Base-by-base conservation (phyloP, 2,797 vertebrate species). In the Tapirus indicus region DNA sequence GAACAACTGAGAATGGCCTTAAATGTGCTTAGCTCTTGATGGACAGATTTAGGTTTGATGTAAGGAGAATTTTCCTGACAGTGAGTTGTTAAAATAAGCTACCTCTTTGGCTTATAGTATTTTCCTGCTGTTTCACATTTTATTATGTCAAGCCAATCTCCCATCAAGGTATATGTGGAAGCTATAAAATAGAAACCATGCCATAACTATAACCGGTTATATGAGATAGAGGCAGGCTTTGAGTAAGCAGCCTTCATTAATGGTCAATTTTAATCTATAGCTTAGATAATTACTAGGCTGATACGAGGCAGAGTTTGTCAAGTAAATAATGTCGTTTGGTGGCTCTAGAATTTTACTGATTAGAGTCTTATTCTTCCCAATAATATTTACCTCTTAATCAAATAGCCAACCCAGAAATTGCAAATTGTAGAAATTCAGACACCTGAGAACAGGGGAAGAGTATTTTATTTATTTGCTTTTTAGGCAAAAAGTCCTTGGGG, bases 41-140 rank as follows among this genome's bases (percentile, higher is more conserved):
- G 23, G 38, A 97, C 49, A 94, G 52, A 41, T 94, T 97, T 96
- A 88, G 27, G 35, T 93, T 88, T 96, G 87, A 97, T 69, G 41
- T 89, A 77, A 88, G 60, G 47, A 94, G 95, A 96, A 84, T 82
- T 90, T 95, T 94, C 62, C 87, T 79, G 91, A 95, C 25, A 96
- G 71, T 79, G 47, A 41, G 52, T 84, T 96, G 88, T 96, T 97
- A 94, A 97, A 97, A 72, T 88, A 96, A 74, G 56, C 68, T 95
- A 94, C 54, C 44, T 77, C 49, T 92, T 93, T 92, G 95, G n/a
- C 41, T 95, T 95, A 56, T 88, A 96, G 88, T 64, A 93, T 96
- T 96, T 97, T 87, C 80, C 87, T 79, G 38, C 84, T 91, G 87
- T 78, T 97, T 95, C 75, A 88, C 25, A 52, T 94, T 97, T 97